phyloP scores from a whole-genome alignment of 2,113 vertebrate species.

The Cebus imitator region DNA sequence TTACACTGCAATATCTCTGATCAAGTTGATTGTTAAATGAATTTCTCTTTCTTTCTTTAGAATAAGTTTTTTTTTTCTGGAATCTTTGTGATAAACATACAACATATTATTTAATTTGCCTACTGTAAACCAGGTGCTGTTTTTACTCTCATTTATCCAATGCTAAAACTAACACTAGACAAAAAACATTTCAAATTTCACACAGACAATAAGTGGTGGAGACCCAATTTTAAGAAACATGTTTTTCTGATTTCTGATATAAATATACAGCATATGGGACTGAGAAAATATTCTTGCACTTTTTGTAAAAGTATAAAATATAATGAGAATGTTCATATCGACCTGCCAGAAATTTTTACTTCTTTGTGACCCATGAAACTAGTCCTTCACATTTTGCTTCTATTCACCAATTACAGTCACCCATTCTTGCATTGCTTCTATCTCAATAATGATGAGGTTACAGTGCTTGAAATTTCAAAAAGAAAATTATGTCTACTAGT shows the following conservation, averaged over 20 bases:
- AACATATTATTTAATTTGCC: not conserved
- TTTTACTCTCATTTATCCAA: not conserved
- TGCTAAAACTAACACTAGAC: not conserved
- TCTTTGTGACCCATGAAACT: not conserved
- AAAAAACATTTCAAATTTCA: not conserved
- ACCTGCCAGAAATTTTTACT: not conserved
- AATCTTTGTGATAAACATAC: not conserved
- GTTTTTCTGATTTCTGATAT: not conserved
- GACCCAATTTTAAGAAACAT: not conserved
- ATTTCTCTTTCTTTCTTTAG: not conserved
- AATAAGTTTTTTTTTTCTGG: not conserved
- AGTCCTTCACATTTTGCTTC: not conserved
- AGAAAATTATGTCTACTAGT: not conserved
- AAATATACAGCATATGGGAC: not conserved
- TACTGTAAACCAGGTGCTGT: not conserved
- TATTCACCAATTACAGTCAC: rapidly evolving
- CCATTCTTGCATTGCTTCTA: not conserved
- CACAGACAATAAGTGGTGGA: not conserved
- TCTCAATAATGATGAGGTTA: not conserved
- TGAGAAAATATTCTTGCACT: not conserved
- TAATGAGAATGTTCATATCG: not conserved
- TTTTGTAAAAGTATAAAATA: not conserved
- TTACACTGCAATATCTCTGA: not conserved
- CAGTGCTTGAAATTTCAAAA: not conserved
- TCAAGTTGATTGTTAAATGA: not conserved